Percentiles rank a stretch among this genome's conserved stretches.
phyloP scores from a whole-genome alignment of 2,797 vertebrate species.

The Rhynchotus rufescens region DNA sequence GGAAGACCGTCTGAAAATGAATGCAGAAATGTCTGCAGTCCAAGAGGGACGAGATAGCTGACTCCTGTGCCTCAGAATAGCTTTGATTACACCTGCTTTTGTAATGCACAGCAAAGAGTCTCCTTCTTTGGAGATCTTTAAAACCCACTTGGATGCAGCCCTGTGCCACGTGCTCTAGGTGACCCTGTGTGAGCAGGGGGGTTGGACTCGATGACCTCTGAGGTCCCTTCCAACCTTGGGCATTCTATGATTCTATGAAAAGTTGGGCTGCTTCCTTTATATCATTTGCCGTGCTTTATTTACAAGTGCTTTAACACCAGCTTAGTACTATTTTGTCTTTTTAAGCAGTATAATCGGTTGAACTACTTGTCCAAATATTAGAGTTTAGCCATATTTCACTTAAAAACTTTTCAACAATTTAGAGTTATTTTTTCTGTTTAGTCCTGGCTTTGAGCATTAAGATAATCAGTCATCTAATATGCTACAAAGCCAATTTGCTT shows the following conservation, averaged over 20 bases:
- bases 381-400: neutral
- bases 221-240: no score
- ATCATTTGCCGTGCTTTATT: neutral
- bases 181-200: no score
- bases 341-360: neutral
- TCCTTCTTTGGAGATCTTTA: no score
- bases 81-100: neutral
- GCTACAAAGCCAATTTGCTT: neutral
- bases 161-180: no score
- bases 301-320: neutral
- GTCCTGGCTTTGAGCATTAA: neutral
- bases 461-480: neutral
- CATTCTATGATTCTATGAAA: neutral
- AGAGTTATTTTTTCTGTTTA: neutral
- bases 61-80: neutral
- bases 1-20: neutral
- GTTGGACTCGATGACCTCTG: no score
- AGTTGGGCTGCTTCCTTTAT: neutral
- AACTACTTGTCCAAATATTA: neutral
- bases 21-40: neutral
- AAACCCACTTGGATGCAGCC: no score
- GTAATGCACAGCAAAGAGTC: neutral
- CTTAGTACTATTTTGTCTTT: neutral
- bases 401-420: neutral
- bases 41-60: neutral